Percentiles rank a stretch among this genome's conserved stretches.
These are phyloP conservation scores for Cecidostiba fungosa DNA, from an alignment of 2,888 invertebrate species.

Conservation along the genomic window DNA sequence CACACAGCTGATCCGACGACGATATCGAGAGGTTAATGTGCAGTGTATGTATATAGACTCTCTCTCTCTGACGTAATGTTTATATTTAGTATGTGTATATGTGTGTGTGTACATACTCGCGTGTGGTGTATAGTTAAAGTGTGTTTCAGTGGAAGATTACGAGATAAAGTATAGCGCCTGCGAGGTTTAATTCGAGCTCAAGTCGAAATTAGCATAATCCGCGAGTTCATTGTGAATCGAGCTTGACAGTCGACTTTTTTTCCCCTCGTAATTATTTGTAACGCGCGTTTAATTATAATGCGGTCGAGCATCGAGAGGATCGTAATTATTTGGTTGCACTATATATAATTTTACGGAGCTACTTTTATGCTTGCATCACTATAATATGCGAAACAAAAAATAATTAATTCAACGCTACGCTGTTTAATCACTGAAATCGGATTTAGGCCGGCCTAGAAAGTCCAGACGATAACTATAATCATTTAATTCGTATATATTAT, in stretches of 20 bases:
- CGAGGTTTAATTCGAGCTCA: background rate
- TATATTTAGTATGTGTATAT: background rate
- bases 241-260: background rate
- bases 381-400: too few relatives aligned
- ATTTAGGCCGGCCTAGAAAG: background rate
- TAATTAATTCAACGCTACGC: too few relatives aligned
- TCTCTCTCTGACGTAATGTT: conserved; percentile 7
- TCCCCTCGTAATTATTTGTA: background rate
- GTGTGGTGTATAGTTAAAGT: background rate
- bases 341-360: too few relatives aligned
- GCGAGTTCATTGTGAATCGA: background rate
- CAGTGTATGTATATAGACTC: background rate
- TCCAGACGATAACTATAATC: background rate
- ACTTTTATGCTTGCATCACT: too few relatives aligned
- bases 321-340: too few relatives aligned
- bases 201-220: background rate
- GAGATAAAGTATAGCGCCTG: background rate
- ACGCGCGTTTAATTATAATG: background rate
- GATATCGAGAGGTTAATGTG: background rate
- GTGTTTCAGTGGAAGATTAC: background rate
- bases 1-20: background rate
- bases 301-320: too few relatives aligned
- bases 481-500: too few relatives aligned
- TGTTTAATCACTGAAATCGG: background rate
- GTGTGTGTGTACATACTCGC: background rate